These are phyloP conservation scores for Thaleichthys pacificus DNA, from an alignment of 2,797 vertebrate species.

Conservation along the genomic window DNA sequence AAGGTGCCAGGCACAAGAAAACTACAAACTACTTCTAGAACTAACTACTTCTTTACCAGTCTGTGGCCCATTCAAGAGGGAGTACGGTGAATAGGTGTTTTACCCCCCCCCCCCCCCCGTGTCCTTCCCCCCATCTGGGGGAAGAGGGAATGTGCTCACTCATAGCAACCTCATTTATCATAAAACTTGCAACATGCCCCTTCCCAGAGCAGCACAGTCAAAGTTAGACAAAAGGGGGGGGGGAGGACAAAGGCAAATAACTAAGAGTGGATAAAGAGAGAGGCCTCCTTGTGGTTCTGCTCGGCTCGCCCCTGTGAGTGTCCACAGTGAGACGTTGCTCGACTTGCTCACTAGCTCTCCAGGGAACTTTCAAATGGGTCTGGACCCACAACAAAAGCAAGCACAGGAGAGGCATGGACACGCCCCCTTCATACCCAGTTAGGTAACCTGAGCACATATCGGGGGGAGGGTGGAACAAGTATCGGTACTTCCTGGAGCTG, in stretches of 20 bases:
- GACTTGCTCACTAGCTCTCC: slow-evolving; percentile 51
- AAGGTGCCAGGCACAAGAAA: too few species aligned
- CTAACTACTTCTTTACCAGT: too few species aligned
- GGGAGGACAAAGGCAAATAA: slow-evolving; percentile 38
- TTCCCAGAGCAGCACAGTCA: slow-evolving; percentile 51
- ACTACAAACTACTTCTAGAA: too few species aligned
- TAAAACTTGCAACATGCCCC: slow-evolving; percentile 73
- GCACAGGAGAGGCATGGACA: slow-evolving; percentile 53
- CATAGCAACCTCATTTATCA: slow-evolving; percentile 81
- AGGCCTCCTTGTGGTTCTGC: slow-evolving; percentile 60
- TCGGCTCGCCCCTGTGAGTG: slow-evolving; percentile 22
- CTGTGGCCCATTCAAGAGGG: too few species aligned
- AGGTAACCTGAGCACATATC: slow-evolving; percentile 41
- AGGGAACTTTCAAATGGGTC: slow-evolving; percentile 65
- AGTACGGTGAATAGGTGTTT: slow-evolving; percentile 36
- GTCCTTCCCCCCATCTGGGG: too few species aligned
- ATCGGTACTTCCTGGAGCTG: slow-evolving; percentile 33
- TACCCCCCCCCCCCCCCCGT: slow-evolving; percentile 48
- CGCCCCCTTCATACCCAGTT: background rate
- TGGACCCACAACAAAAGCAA: slow-evolving; percentile 65
- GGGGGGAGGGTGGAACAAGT: slow-evolving; percentile 51
- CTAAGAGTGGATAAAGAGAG: slow-evolving; percentile 64
- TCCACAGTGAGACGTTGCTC: slow-evolving; percentile 58
- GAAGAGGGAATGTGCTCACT: slow-evolving; percentile 68
- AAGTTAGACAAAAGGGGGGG: slow-evolving; percentile 15